Evolutionary conservation across 1,140 invertebrate species (phyloP).

Genomic region (Helicoverpa zea): DNA sequence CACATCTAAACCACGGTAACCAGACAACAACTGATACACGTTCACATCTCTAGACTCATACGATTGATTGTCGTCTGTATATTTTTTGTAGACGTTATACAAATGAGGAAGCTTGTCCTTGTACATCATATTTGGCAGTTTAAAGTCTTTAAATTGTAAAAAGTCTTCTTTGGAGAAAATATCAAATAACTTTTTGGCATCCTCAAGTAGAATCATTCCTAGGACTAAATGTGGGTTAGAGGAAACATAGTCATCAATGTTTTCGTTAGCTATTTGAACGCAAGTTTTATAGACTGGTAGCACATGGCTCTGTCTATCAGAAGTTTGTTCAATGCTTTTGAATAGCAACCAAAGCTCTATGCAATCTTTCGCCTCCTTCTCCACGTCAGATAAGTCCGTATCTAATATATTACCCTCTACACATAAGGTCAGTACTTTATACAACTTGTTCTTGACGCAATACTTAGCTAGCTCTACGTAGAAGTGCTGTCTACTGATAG

Average conservation of each 20-base stretch:
- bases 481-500: conserved; percentile 86
- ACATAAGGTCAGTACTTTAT: conserved; percentile 84
- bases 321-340: conserved; percentile 83
- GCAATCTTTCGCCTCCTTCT: conserved; percentile 78
- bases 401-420: conserved; percentile 80
- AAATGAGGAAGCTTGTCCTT: conserved; percentile 84
- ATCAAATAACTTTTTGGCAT: conserved; percentile 81
- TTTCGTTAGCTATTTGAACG: conserved; percentile 80
- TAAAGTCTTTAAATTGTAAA: conserved; percentile 81
- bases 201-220: conserved; percentile 82
- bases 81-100: conserved; percentile 81
- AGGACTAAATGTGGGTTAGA: conserved; percentile 81
- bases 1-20: conserved; percentile 87
- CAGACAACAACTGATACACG: conserved; percentile 87
- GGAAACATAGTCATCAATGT: conserved; percentile 81
- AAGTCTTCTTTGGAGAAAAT: conserved; percentile 81
- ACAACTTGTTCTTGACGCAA: conserved; percentile 86
- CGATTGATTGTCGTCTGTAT: conserved; percentile 68
- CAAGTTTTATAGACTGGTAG: conserved; percentile 84
- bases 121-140: conserved; percentile 78
- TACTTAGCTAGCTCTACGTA: conserved; percentile 86
- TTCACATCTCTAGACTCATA: conserved; percentile 84
- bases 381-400: conserved; percentile 74
- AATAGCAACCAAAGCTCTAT: conserved; percentile 85
- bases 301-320: conserved; percentile 81